Conservation (phyloP, 92 coral and sea anemone species). For the Meandrina meandrites region DNA sequence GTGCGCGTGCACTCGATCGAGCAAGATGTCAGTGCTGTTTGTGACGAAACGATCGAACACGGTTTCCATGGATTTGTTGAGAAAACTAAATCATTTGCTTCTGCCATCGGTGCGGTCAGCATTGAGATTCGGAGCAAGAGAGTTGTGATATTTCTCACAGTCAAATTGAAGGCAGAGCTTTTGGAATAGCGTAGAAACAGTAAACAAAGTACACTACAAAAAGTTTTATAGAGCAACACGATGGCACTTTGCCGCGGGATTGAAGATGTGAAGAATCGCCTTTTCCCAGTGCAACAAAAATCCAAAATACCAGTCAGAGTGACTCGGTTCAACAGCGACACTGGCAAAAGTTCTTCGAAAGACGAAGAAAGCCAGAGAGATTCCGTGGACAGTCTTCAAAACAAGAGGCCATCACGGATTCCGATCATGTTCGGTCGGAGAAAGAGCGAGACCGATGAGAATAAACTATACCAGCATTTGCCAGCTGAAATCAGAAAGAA, state of each 20-base stretch:
- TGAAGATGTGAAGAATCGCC: neutral
- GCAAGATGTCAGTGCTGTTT: neutral
- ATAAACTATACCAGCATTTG: neutral
- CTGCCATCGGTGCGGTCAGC: neutral
- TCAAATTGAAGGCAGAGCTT: neutral
- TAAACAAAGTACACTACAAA: neutral
- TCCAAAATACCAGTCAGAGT: conserved; percentile 18
- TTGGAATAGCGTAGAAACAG: neutral
- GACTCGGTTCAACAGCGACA: neutral
- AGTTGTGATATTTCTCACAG: neutral
- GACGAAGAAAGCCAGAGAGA: neutral
- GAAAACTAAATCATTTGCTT: neutral
- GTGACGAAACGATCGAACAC: neutral
- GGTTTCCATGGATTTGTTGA: neutral
- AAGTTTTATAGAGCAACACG: neutral
- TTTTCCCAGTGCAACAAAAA: neutral
- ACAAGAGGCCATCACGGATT: neutral
- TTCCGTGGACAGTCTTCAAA: neutral
- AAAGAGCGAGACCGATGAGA: too few relatives aligned
- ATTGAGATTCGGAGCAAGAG: neutral
- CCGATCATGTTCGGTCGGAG: neutral
- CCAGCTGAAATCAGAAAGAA: neutral
- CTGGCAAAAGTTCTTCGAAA: neutral
- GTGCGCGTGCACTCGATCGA: neutral
- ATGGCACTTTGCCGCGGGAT: neutral